Base-by-base conservation (phyloP, 2,888 invertebrate genomes). In the Bugula neritina region DNA sequence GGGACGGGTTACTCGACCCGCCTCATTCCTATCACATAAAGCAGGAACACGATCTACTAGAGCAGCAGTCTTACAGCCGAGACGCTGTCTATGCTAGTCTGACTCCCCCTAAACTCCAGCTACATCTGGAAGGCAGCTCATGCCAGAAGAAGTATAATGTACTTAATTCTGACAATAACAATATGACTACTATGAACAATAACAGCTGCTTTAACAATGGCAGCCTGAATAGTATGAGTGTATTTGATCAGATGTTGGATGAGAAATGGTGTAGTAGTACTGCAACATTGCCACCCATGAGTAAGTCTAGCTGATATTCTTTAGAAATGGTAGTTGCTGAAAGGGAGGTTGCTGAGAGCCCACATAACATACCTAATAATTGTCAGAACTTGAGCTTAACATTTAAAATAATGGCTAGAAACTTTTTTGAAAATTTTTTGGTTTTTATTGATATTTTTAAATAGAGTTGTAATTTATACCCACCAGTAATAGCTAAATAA, bases 31-130 rank as follows among this genome's bases (percentile, higher is more conserved):
- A 31, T 31, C 17, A 29, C 31, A 31, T 63, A 2, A 63, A 63
- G 31, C 63, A 63, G 31, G 63, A 63, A 31, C 29, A 63, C 5
- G 31, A 63, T 5, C 2, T 31, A n/a, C 31, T 10, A 13, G 29
- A 21, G 17, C 63, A 63, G 63, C 29, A 21, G 10, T 63, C 31
- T 31, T 63, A 25, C 5, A 17, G 13, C 3, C 31, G 3, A n/a
- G 31, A 21, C 21, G 31, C 63, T 63, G 63, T 63, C 31, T 63
- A 63, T 27, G 27, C 63, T 63, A 25, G 63, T 31, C 63, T 63
- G 29, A 63, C 21, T 27, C 29, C 31, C 21, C 25, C 63, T n/a
- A 63, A 63, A 31, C 13, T 25, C 1, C 25, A 63, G n/a, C 29
- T 29, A 10, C 13, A 63, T n/a, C 27, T 31, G 31, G 43, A 43